Evolutionary conservation across 2,113 vertebrate species (phyloP).

Genomic region (Grammomys surdaster): DNA sequence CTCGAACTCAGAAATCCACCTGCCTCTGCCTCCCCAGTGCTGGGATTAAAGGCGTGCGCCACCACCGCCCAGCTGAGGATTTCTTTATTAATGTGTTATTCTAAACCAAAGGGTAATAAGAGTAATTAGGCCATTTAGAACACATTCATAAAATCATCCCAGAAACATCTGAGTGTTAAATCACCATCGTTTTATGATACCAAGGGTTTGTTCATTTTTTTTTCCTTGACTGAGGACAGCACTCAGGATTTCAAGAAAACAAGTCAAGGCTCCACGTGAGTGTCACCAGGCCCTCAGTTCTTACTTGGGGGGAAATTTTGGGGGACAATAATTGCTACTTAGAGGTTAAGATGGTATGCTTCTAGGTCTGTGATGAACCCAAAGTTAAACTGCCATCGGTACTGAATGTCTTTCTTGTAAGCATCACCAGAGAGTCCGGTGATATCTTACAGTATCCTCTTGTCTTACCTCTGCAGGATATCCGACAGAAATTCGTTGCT

Average conservation of each 20-base stretch:
- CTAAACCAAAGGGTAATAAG: not conserved
- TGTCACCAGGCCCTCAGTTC: no score
- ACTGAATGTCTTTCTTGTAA: not conserved
- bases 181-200: not conserved
- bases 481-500: slow-evolving; percentile 12
- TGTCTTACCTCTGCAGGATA: slow-evolving; percentile 72
- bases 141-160: not conserved
- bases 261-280: no score
- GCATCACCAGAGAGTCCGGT: not conserved
- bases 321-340: not conserved
- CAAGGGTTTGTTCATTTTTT: not conserved
- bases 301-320: not conserved
- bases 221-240: not conserved
- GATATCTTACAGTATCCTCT: accelerated
- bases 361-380: not conserved
- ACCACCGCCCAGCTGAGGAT: not conserved
- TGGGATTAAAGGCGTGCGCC: no score
- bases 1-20: no score
- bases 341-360: not conserved
- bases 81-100: not conserved
- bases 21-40: no score
- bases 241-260: no score
- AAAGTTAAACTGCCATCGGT: not conserved
- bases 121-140: not conserved
- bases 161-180: not conserved